Percentiles rank a stretch among this genome's conserved stretches.
These are phyloP conservation scores for Ecdyonurus torrentis DNA, from an alignment of 2,888 invertebrate genomes.

Conservation along the genomic window DNA sequence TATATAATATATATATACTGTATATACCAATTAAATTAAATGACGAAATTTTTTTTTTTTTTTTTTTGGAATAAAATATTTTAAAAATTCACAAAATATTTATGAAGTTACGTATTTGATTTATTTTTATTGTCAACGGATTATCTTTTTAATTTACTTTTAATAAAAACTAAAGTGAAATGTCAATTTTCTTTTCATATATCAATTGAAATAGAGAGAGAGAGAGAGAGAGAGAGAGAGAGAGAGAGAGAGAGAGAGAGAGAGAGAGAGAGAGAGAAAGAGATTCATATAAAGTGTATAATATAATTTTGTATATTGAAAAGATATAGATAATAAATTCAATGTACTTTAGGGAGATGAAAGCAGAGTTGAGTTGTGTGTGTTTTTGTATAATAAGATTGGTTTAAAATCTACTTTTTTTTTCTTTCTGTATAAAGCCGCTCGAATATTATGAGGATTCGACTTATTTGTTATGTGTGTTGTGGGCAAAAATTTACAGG, in stretches of 20 bases:
- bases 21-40: not conserved
- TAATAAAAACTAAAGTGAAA: too few species aligned
- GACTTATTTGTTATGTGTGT: not conserved
- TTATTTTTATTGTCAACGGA: too few species aligned
- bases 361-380: not conserved
- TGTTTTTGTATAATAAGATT: not conserved
- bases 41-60: not conserved
- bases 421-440: not conserved
- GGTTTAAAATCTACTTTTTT: not conserved
- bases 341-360: not conserved
- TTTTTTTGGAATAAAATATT: not conserved
- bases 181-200: too few species aligned
- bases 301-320: too few species aligned
- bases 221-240: too few species aligned
- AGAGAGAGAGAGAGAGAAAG: too few species aligned
- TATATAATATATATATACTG: not conserved
- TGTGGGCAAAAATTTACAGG: not conserved
- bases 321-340: not conserved
- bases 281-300: too few species aligned
- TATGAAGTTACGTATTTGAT: too few species aligned
- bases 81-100: too few species aligned
- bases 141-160: too few species aligned
- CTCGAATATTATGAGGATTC: not conserved
- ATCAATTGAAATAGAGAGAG: too few species aligned
- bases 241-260: too few species aligned